Percentiles rank a stretch among this genome's conserved stretches.
These are phyloP conservation scores for Tragelaphus scriptus DNA, from an alignment of 2,113 vertebrate species.

Conservation along the genomic window DNA sequence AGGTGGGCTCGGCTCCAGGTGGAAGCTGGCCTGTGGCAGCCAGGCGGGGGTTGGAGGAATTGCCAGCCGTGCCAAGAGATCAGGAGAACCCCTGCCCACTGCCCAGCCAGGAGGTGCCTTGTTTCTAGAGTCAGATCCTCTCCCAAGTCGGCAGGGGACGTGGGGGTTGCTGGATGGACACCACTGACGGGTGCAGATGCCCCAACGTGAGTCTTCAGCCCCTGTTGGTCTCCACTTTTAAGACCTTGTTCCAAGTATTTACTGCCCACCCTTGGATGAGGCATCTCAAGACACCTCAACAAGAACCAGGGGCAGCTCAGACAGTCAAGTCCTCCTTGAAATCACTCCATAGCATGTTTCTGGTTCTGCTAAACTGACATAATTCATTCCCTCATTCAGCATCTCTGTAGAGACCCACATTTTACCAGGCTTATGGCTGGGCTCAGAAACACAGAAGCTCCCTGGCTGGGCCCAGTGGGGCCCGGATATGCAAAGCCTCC, in stretches of 20 bases:
- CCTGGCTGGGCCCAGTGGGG: not conserved
- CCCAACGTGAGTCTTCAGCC: not conserved
- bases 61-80: not conserved
- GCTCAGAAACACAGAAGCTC: not conserved
- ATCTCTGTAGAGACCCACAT: not conserved
- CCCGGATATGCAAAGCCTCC: not conserved
- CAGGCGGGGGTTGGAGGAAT: fast-evolving
- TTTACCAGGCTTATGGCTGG: too few relatives aligned
- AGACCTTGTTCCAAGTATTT: not conserved
- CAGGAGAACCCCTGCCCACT: not conserved
- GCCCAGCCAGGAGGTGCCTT: not conserved
- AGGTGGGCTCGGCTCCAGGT: not conserved
- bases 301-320: not conserved
- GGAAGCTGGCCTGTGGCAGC: not conserved
- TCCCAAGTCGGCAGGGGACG: not conserved
- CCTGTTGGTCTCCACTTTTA: fast-evolving
- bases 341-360: fast-evolving
- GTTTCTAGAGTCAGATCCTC: not conserved
- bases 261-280: not conserved
- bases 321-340: not conserved
- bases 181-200: fast-evolving
- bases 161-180: too few relatives aligned
- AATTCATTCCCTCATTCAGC: not conserved
- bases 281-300: not conserved
- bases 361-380: fast-evolving